These are phyloP conservation scores for Leptinotarsa texana DNA, from an alignment of 1,140 invertebrate species.

Conservation along the genomic window DNA sequence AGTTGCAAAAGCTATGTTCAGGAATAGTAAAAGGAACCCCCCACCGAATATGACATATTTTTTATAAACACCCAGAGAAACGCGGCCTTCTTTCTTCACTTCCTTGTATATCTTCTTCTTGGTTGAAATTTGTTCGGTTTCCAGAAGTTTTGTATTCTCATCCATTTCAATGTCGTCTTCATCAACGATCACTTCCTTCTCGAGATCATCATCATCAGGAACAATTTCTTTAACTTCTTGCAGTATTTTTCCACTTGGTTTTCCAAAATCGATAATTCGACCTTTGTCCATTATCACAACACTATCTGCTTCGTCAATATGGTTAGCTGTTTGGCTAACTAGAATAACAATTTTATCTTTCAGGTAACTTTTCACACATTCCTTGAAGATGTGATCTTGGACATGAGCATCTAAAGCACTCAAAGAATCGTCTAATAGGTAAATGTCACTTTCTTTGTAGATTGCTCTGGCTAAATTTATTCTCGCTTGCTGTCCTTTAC, in stretches of 20 bases:
- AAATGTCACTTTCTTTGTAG: constrained; percentile 63
- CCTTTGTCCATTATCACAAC: constrained; percentile 68
- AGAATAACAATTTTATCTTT: constrained; percentile 71
- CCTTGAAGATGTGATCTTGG: constrained; percentile 78
- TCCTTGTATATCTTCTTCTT: constrained; percentile 41
- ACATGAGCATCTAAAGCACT: constrained; percentile 83
- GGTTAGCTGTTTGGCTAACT: constrained; percentile 84
- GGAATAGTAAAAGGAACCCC: constrained; percentile 33
- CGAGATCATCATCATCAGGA: constrained; percentile 18
- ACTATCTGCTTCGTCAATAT: constrained; percentile 75
- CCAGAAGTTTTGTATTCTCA: constrained; percentile 18
- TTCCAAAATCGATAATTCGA: constrained; percentile 53
- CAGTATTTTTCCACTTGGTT: constrained; percentile 43
- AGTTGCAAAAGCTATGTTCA: constrained; percentile 33
- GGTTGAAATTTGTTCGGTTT: constrained; percentile 27
- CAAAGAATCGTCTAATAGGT: constrained; percentile 81
- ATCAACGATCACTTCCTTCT: constrained; percentile 20
- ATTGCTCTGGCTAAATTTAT: constrained; percentile 85
- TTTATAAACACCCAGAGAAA: constrained; percentile 36
- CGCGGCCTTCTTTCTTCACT: constrained; percentile 38
- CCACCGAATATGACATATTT: constrained; percentile 42
- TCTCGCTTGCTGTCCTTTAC: constrained; percentile 87
- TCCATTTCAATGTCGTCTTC: constrained; percentile 21
- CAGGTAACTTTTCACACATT: constrained; percentile 71
- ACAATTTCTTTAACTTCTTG: constrained; percentile 27